Percentiles rank a stretch among this genome's conserved stretches.
These are phyloP conservation scores for Coremacera marginata DNA, from an alignment of 2,888 invertebrate species.

Conservation along the genomic window DNA sequence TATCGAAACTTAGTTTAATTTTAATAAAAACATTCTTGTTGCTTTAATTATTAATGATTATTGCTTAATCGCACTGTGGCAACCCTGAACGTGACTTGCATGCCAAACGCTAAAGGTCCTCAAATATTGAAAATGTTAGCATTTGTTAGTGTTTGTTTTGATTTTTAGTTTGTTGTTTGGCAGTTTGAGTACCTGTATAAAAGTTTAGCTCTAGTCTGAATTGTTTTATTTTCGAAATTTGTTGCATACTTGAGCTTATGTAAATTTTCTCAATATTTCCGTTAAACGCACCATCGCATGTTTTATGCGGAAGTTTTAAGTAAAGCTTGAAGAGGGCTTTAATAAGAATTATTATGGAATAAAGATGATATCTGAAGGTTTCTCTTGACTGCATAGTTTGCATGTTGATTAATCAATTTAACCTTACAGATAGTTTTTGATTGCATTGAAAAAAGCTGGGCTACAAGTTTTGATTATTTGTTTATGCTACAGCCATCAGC, in stretches of 20 bases:
- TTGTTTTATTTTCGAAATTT: neutral
- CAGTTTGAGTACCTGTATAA: neutral
- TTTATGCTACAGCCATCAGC: too few relatives aligned
- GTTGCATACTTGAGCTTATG: constrained; percentile 38
- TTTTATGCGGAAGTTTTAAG: constrained; percentile 4
- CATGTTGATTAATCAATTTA: too few relatives aligned
- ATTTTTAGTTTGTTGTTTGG: constrained; percentile 20
- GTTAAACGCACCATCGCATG: neutral
- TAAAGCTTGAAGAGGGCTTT: neutral
- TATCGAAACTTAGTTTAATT: neutral
- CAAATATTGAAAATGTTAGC: constrained; percentile 15
- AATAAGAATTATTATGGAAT: neutral
- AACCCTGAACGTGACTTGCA: constrained; percentile 39
- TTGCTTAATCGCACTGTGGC: constrained; percentile 2
- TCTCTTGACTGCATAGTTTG: too few relatives aligned
- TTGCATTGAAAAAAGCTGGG: too few relatives aligned
- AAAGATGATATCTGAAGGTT: neutral
- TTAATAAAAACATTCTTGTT: neutral
- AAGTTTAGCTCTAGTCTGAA: constrained; percentile 1
- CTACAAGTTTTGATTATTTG: too few relatives aligned
- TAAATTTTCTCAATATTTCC: constrained; percentile 30
- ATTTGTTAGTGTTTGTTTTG: constrained; percentile 7
- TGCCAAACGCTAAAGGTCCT: constrained; percentile 13
- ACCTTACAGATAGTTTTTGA: too few relatives aligned
- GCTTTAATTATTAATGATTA: neutral